These are phyloP conservation scores for Eulemur macaco DNA, from an alignment of 2,113 vertebrate species.

Conservation along the genomic window DNA sequence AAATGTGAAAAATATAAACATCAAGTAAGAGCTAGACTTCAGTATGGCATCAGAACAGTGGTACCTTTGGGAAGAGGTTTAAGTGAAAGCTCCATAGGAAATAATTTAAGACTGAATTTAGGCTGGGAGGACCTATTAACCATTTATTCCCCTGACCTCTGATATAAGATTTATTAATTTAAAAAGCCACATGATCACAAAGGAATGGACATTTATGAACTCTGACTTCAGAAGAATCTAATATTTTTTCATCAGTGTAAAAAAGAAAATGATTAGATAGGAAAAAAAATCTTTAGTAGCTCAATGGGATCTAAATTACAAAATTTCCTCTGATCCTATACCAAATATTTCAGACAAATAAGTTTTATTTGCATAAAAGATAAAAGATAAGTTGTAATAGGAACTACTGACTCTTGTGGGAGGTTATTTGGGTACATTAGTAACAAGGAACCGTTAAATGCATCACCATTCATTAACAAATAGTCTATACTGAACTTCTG, in stretches of 20 bases:
- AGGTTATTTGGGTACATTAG: constrained; percentile 72
- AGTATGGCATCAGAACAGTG: constrained; percentile 32
- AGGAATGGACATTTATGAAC: constrained; percentile 80
- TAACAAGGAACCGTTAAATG: constrained; percentile 71
- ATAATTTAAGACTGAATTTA: constrained; percentile 81
- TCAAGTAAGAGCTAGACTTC: constrained; percentile 63
- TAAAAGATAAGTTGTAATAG: constrained; percentile 72
- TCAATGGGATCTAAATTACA: constrained; percentile 83
- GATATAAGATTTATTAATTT: constrained; percentile 84
- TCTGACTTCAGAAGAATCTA: constrained; percentile 80
- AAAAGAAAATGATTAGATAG: constrained; percentile 71
- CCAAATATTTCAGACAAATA: constrained; percentile 81
- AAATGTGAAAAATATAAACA: constrained; percentile 69
- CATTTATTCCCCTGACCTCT: constrained; percentile 78
- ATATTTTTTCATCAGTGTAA: constrained; percentile 80
- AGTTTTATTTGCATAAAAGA: constrained; percentile 83
- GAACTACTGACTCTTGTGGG: constrained; percentile 69
- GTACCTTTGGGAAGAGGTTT: constrained; percentile 71
- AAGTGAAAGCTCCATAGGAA: constrained; percentile 78
- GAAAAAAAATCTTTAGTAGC: constrained; percentile 47
- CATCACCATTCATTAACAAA: constrained; percentile 64
- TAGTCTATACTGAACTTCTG: not conserved
- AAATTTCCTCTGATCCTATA: constrained; percentile 83
- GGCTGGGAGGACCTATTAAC: constrained; percentile 78
- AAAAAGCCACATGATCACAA: constrained; percentile 81